Evolutionary conservation across 1,140 invertebrate species (phyloP), one percentile per base, ranked within the genome.

Genomic region (Tetraneura akinire): DNA sequence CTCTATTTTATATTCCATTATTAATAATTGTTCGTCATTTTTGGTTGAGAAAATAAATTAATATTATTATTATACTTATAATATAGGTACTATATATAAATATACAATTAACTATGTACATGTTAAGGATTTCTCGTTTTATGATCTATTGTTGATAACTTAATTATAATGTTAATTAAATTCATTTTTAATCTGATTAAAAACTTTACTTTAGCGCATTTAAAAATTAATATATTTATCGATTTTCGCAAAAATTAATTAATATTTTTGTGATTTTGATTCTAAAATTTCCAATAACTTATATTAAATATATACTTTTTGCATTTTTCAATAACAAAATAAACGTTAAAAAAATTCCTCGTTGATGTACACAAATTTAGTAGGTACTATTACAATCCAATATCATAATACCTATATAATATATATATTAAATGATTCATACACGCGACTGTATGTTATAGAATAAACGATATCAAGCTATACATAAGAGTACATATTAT

Each of bases 21-120:
- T 37, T 68, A 42, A 23, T 68, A 66, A 68, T 68, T 68, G 66
- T 13, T 47, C 14, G 21, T 68, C 26, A 47, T 68, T 47, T 42
- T n/a, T 68, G 37, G 64, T 68, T 68, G 64, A 42, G 64, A 68
- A 68, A 45, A 68, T n/a, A n/a, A n/a, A n/a, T n/a, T n/a, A n/a
- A n/a, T n/a, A n/a, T n/a, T n/a, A n/a, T n/a, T n/a, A n/a, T n/a
- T n/a, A n/a, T n/a, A n/a, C n/a, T n/a, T n/a, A 42, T 18, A 37
- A 64, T 1, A 18, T 11, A 42, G 14, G 32, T 66, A 11, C 9
- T n/a, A 21, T 11, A 14, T 66, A 42, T 37, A 37, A 8, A 37
- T 8, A 37, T 37, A 37, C 37, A 21, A 18, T 29, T n/a, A n/a
- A n/a, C n/a, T n/a, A n/a, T n/a, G n/a, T 64, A 64, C 62, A 11